phyloP scores from a whole-genome alignment of 2,797 vertebrate genomes.

The Loriculus beryllinus region DNA sequence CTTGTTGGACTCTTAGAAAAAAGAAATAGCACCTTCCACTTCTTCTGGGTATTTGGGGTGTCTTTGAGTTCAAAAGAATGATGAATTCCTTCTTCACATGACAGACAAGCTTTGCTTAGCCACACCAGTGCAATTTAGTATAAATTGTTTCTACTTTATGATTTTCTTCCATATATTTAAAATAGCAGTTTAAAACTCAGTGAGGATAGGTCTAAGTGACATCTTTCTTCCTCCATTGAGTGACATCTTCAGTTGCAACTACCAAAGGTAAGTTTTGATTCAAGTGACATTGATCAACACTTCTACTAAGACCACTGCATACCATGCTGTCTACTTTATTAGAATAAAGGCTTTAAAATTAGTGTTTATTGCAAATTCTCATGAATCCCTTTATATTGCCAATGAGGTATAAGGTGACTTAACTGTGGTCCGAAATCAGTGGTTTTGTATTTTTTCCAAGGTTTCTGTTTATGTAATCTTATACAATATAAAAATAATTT shows the following conservation, averaged over 20 bases:
- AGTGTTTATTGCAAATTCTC: neutral
- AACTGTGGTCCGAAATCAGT: neutral
- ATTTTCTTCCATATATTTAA: neutral
- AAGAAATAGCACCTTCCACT: neutral
- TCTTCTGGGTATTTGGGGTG: neutral
- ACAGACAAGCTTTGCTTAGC: neutral
- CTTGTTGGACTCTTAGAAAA: neutral
- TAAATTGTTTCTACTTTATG: neutral
- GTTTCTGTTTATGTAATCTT: neutral
- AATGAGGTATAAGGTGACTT: neutral
- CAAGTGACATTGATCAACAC: neutral
- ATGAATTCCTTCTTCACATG: neutral
- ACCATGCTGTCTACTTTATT: neutral
- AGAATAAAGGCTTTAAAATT: neutral
- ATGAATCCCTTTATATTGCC: neutral
- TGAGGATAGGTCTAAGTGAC: rapidly evolving
- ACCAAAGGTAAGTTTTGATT: neutral
- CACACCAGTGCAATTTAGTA: neutral
- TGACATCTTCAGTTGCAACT: neutral
- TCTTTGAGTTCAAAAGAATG: neutral
- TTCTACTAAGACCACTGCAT: neutral
- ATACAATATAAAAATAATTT: neutral
- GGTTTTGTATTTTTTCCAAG: neutral
- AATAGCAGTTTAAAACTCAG: neutral
- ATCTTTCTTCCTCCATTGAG: neutral